phyloP scores from a whole-genome alignment of 2,113 vertebrate species.

The Dasyprocta punctata region DNA sequence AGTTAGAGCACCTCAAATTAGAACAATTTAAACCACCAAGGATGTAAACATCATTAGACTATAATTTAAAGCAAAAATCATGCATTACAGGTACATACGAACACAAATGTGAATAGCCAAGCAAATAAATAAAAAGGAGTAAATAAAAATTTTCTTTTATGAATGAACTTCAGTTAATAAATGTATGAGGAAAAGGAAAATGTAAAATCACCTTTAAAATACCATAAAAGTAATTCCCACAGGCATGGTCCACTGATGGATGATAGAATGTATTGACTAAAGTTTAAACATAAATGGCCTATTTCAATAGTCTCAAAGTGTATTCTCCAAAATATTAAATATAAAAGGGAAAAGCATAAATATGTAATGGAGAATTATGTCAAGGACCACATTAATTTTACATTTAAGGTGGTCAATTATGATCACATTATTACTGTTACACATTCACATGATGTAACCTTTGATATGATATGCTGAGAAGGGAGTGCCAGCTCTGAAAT shows the following conservation, averaged over 20 bases:
- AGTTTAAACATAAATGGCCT: not conserved
- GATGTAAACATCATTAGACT: not conserved
- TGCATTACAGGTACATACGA: not conserved
- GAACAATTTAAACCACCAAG: not conserved
- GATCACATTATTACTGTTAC: not conserved
- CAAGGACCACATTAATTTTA: not conserved
- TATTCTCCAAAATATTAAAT: not conserved
- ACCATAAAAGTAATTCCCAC: not conserved
- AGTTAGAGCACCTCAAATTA: not conserved
- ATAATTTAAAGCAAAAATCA: not conserved
- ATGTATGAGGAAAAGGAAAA: not conserved
- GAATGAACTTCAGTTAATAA: not conserved
- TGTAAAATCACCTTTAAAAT: conserved; percentile 1
- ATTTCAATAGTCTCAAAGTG: not conserved
- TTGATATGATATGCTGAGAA: not conserved
- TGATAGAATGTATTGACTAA: not conserved
- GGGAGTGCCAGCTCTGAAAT: not conserved
- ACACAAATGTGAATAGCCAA: not conserved
- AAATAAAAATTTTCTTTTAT: not conserved
- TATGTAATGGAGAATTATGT: not conserved
- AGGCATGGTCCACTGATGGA: not conserved
- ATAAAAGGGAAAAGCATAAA: not conserved
- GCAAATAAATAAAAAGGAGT: not conserved
- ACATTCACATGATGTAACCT: not conserved
- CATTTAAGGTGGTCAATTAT: not conserved